These are phyloP conservation scores for Bombyx huttoni DNA, from an alignment of 2,888 invertebrate species.

Conservation along the genomic window DNA sequence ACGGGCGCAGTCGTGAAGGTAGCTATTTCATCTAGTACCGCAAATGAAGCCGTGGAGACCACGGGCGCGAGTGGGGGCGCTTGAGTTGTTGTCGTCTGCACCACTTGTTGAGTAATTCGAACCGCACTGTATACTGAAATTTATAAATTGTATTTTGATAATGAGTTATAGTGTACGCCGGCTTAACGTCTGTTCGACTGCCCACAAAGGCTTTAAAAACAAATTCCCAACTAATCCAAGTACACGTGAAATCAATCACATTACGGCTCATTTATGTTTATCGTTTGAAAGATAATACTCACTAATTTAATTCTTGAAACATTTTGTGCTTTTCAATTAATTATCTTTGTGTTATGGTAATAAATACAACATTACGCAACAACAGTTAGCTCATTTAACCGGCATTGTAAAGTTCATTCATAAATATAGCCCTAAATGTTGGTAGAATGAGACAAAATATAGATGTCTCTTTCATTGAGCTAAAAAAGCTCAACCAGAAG, in stretches of 20 bases:
- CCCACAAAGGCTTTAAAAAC: too few relatives aligned
- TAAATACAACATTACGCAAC: too few relatives aligned
- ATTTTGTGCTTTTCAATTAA: too few relatives aligned
- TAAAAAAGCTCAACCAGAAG: conserved; percentile 47
- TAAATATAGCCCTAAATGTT: neutral
- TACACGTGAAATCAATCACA: too few relatives aligned
- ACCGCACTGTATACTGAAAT: conserved; percentile 34
- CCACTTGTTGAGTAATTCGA: conserved; percentile 20
- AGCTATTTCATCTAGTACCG: conserved; percentile 27
- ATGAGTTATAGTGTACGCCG: neutral
- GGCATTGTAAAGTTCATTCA: too few relatives aligned
- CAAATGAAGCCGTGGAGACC: conserved; percentile 22
- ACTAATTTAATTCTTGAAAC: too few relatives aligned
- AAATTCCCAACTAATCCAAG: too few relatives aligned
- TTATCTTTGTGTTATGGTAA: too few relatives aligned
- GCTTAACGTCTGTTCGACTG: too few relatives aligned
- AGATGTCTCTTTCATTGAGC: conserved; percentile 1
- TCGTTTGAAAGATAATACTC: too few relatives aligned
- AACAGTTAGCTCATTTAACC: too few relatives aligned
- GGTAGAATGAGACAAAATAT: conserved; percentile 16
- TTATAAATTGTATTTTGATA: neutral
- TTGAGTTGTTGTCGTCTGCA: conserved; percentile 16
- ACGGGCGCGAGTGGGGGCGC: conserved; percentile 15
- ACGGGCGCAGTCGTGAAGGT: conserved; percentile 21
- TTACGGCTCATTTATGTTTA: too few relatives aligned